Evolutionary conservation across 1,140 invertebrate species (phyloP), one percentile per base, ranked within the genome.

Genomic region (Scaptomyza hsui): DNA sequence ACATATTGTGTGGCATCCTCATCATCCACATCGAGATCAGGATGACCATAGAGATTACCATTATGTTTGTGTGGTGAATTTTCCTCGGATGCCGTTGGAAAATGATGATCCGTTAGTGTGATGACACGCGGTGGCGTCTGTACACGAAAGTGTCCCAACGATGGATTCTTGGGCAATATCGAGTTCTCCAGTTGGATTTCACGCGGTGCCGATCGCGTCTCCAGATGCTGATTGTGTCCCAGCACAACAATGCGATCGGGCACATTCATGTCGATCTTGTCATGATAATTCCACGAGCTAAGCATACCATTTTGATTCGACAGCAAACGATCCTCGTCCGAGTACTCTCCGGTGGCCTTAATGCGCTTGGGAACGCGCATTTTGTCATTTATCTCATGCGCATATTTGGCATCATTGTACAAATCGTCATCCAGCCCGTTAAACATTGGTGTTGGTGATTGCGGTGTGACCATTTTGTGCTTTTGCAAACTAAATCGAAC

Each of bases 221-320:
- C 96, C 89, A 96, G 82, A 92, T 97, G 95, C 89, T 97, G 95
- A 80, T 97, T 96, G 90, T 97, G 95, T 13, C 96, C 97, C 75
- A 95, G 93, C 52, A 97, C 96, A 69, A 98, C 92, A 91, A 98
- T 98, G 83, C 96, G 93, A 75, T 97, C 97, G n/a, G 97, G 97
- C 24, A 98, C 97, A 88, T 95, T 95, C 97, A 98, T 98, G 70
- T 96, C 94, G 91, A 96, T 94, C 92, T 96, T 96, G 72, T 96
- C 95, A 59, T 91, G 89, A 78, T 94, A 94, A 78, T 93, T 94
- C 95, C 95, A 96, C 26, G 91, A 92, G 59, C 93, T 92, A 24
- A 92, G 92, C 9, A 93, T 49, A 15, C 93, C 93, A 91, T 94
- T 95, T 29, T 92, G 93, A 49, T 91, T 89, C 24, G 89, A 78